Evolutionary conservation across 2,113 vertebrate species (phyloP).

Genomic region (Tiliqua scincoides): DNA sequence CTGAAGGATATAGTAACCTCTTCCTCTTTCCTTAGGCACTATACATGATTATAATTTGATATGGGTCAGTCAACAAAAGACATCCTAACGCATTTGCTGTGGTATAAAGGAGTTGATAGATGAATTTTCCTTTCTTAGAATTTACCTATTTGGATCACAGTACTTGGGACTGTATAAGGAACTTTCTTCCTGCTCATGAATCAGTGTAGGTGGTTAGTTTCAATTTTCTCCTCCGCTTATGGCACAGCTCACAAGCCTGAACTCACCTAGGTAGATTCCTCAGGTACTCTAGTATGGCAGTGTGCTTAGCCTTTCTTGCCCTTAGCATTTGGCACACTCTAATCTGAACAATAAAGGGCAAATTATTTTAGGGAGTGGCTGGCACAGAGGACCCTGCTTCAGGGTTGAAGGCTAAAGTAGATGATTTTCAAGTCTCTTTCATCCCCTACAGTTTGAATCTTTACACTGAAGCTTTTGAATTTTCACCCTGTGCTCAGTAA

Average conservation of each 20-base stretch:
- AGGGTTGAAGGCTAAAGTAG: background rate
- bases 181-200: background rate
- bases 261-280: background rate
- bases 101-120: background rate
- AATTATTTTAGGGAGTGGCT: background rate
- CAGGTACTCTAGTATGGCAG: background rate
- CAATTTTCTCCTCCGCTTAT: background rate
- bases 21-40: background rate
- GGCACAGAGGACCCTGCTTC: background rate
- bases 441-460: background rate
- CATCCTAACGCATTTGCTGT: background rate
- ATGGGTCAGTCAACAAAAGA: background rate
- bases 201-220: background rate
- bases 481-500: background rate
- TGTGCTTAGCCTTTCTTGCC: background rate
- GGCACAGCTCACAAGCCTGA: background rate
- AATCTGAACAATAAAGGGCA: background rate
- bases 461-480: background rate
- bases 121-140: background rate
- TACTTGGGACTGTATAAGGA: background rate
- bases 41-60: background rate
- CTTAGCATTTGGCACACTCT: background rate
- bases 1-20: background rate
- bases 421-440: background rate
- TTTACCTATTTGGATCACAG: background rate